Base-by-base conservation (phyloP, 1,140 invertebrate species). In the Capitella teleta region DNA sequence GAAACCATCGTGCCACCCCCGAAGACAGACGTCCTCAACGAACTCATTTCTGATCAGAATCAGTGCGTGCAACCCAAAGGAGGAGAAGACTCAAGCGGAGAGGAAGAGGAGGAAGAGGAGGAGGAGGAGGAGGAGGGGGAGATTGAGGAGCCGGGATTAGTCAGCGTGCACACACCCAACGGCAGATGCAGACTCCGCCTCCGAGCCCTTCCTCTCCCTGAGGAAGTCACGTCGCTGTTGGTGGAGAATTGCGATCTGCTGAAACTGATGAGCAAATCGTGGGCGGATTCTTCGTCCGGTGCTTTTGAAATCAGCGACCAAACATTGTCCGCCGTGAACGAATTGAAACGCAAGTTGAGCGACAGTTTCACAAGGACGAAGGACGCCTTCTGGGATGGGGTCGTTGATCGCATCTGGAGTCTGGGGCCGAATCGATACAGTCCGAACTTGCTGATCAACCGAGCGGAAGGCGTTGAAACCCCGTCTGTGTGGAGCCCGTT, bases 391-490 rank as follows among this genome's bases (percentile, higher is more conserved):
- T 74, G 63, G 64, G 58, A 74, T 40, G 72, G 78, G 38, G 64
- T 78, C 49, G 74, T 86, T 1, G 76, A 85, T 48, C 74, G 80
- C 60, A 87, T 96, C 56, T 94, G 89, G 89, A 82, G 84, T 1
- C 84, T 94, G 64, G 93, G 92, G 0, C 92, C 92, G 12, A 79
- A 83, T 54, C 82, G 85, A 63, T 87, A 83, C 63, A 89, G 90
- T 12, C 81, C 87, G 3, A 97, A 96, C 75, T 74, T 96, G 53
- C 68, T 97, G 12, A 61, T 95, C 0, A 94, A 93, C 68, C 74
- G 80, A 52, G 76, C 82, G 1, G 49, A 57, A 18, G 57, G 59
- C 32, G 72, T 76, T 51, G 53, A 69, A 4, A 57, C 69, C 25
- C 63, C 59, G 10, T 68, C 63, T 10, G 49, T 78, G 16, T 78